Evolutionary conservation across 2,888 invertebrate species (phyloP).

Genomic region (Clusia tigrina): DNA sequence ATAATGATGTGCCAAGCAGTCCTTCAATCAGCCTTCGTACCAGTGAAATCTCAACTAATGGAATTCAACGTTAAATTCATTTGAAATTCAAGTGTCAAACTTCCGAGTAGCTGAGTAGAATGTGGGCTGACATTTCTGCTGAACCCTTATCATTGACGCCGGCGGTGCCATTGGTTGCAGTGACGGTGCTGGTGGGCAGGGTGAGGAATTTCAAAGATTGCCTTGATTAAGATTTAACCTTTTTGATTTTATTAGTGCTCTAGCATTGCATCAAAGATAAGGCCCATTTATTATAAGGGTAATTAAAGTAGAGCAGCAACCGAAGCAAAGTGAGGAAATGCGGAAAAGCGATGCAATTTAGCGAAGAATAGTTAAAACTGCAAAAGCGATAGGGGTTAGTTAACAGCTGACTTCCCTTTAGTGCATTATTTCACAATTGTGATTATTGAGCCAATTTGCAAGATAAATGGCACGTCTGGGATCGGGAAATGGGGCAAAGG

Average conservation of each 20-base stretch:
- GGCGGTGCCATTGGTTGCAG: neutral
- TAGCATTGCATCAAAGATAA: neutral
- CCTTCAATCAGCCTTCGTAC: too few relatives aligned
- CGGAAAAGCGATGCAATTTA: too few relatives aligned
- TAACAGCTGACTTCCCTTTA: too few relatives aligned
- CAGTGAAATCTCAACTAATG: slow-evolving; percentile 53
- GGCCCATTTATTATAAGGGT: slow-evolving; percentile 4
- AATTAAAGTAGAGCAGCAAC: neutral
- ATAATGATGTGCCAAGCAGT: too few relatives aligned
- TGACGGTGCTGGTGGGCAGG: neutral
- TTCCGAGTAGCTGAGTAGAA: slow-evolving; percentile 4
- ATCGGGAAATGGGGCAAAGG: too few relatives aligned
- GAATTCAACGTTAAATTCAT: slow-evolving; percentile 56
- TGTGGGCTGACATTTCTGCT: slow-evolving; percentile 21
- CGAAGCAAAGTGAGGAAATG: neutral
- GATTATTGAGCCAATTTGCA: too few relatives aligned
- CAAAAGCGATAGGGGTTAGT: too few relatives aligned
- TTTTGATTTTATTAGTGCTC: neutral
- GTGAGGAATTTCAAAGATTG: neutral
- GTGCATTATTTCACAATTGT: too few relatives aligned
- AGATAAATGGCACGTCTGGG: too few relatives aligned
- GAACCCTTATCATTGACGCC: neutral
- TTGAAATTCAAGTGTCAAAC: slow-evolving; percentile 55
- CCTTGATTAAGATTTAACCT: slow-evolving; percentile 12
- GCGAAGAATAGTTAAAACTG: too few relatives aligned